These are phyloP conservation scores for Natrix natrix DNA, from an alignment of 2,797 vertebrate genomes.

Conservation along the genomic window DNA sequence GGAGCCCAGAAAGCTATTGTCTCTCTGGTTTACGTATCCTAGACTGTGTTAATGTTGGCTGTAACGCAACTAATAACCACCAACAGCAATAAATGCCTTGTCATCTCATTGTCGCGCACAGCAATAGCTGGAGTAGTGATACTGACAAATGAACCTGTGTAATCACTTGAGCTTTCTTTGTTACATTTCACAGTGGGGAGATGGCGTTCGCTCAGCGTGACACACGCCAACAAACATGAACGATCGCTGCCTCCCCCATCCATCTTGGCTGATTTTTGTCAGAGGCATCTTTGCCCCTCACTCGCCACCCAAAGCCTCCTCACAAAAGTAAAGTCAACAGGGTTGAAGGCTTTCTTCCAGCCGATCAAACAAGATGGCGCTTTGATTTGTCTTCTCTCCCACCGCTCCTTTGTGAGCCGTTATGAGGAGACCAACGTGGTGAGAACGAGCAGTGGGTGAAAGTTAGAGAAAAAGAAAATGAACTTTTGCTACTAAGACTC, in stretches of 20 bases:
- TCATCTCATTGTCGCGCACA: constrained; percentile 73
- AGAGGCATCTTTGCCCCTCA: constrained; percentile 47
- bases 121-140: constrained; percentile 73
- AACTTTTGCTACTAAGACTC: constrained; percentile 59
- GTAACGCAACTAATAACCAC: constrained; percentile 79
- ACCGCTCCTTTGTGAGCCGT: constrained; percentile 52
- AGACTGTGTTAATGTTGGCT: constrained; percentile 76
- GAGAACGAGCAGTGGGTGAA: not conserved
- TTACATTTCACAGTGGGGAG: constrained; percentile 80
- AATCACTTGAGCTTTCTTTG: constrained; percentile 80
- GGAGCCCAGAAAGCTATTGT: constrained; percentile 75
- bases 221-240: constrained; percentile 76
- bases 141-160: constrained; percentile 77
- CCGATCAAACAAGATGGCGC: constrained; percentile 17
- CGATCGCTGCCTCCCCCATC: constrained; percentile 68
- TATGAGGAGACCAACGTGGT: constrained; percentile 26
- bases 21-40: constrained; percentile 73
- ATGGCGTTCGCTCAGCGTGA: constrained; percentile 77
- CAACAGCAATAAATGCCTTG: constrained; percentile 79
- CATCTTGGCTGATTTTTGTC: constrained; percentile 75
- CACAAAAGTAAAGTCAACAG: constrained; percentile 24
- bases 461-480: constrained; percentile 13
- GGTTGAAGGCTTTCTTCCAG: constrained; percentile 35
- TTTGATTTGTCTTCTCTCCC: constrained; percentile 42
- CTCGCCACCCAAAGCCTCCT: not conserved